Evolutionary conservation across 2,888 invertebrate genomes (phyloP).

Genomic region (Syritta pipiens): DNA sequence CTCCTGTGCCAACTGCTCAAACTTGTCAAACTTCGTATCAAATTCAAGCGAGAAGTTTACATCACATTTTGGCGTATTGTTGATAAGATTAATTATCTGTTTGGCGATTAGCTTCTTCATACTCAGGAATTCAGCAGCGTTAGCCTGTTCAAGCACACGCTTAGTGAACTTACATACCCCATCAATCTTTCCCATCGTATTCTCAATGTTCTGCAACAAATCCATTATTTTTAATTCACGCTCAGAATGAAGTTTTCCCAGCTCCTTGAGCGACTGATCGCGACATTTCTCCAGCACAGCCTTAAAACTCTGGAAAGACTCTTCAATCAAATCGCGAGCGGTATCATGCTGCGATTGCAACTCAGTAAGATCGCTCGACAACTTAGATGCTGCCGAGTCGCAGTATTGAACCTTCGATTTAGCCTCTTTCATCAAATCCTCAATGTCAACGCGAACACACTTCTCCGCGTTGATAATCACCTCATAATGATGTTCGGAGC

Average conservation of each 20-base stretch:
- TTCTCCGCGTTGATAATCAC: conserved; percentile 89
- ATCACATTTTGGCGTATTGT: conserved; percentile 90
- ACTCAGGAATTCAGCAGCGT: conserved; percentile 90
- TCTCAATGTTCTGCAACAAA: conserved; percentile 89
- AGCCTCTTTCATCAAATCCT: conserved; percentile 87
- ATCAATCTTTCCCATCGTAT: conserved; percentile 90
- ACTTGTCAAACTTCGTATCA: conserved; percentile 88
- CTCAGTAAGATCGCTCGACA: conserved; percentile 90
- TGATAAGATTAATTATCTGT: conserved; percentile 88
- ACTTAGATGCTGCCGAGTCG: conserved; percentile 86
- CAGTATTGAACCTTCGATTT: conserved; percentile 88
- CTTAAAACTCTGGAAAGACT: conserved; percentile 89
- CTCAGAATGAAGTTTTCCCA: conserved; percentile 89
- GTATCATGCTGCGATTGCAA: conserved; percentile 92
- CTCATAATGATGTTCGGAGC: conserved; percentile 90
- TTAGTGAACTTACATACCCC: conserved; percentile 92
- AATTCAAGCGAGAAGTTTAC: conserved; percentile 90
- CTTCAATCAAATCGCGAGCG: conserved; percentile 89
- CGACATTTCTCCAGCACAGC: conserved; percentile 89
- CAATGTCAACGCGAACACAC: conserved; percentile 88
- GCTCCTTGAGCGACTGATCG: conserved; percentile 86
- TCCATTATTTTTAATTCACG: conserved; percentile 95
- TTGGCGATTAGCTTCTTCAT: conserved; percentile 88
- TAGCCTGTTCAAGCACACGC: conserved; percentile 90
- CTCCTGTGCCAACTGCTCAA: conserved; percentile 86